Evolutionary conservation across 2,888 invertebrate genomes (phyloP).

Genomic region (Tupiocoris notatus): DNA sequence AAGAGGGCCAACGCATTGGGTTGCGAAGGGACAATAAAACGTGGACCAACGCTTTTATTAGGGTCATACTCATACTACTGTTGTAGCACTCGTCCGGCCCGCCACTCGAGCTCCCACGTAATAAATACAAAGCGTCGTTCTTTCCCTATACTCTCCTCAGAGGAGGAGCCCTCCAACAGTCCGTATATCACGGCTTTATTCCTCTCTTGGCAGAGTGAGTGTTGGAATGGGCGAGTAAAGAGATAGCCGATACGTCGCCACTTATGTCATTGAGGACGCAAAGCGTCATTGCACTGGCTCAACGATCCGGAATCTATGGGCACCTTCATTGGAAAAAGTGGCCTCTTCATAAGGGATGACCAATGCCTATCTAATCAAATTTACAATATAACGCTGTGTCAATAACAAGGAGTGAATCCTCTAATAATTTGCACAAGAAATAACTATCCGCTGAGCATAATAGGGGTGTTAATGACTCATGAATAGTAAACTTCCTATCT

Average conservation of each 20-base stretch:
- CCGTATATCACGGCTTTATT: slow-evolving; percentile 26
- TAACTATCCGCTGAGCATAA: no score
- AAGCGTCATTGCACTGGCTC: slow-evolving; percentile 18
- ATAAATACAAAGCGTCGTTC: slow-evolving; percentile 24
- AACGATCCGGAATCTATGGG: slow-evolving; percentile 1
- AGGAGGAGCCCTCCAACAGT: slow-evolving; percentile 4
- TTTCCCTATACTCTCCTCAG: slow-evolving; percentile 3
- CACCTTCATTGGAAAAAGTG: no score
- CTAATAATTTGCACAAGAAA: no score
- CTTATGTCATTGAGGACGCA: slow-evolving; percentile 9
- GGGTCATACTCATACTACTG: slow-evolving; percentile 14
- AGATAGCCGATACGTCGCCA: slow-evolving; percentile 2
- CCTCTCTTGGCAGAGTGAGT: neutral
- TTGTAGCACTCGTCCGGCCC: slow-evolving; percentile 5
- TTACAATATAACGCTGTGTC: no score
- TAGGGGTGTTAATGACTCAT: no score
- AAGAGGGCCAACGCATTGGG: neutral
- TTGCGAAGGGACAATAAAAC: slow-evolving; percentile 15
- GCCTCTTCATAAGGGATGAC: no score
- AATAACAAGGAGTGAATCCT: no score
- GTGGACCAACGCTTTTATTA: slow-evolving; percentile 31
- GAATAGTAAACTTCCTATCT: no score
- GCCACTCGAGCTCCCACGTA: neutral
- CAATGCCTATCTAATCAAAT: no score
- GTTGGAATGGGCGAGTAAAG: neutral